phyloP scores from a whole-genome alignment of 2,888 invertebrate species.

The Drosophila bunnanda region DNA sequence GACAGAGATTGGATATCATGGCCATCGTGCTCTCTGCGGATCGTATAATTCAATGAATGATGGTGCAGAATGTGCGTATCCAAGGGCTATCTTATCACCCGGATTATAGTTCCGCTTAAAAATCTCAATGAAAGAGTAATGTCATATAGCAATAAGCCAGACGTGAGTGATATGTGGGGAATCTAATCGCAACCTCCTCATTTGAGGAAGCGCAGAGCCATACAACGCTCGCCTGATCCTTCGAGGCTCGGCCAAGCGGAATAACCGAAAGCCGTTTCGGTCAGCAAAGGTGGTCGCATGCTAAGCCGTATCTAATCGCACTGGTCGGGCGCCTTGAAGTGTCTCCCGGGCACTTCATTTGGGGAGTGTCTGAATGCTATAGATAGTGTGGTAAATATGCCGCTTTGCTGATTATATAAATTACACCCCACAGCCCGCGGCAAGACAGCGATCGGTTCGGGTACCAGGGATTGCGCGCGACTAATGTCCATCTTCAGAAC shows the following conservation, averaged over 20 bases:
- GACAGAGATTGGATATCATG: conserved; percentile 27
- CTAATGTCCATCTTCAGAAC: conserved; percentile 17
- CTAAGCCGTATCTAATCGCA: conserved; percentile 62
- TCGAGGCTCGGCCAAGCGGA: not conserved
- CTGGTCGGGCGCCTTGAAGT: conserved; percentile 47
- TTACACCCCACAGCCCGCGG: conserved; percentile 10
- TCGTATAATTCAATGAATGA: conserved; percentile 34
- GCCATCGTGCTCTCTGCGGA: not conserved
- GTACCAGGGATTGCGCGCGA: conserved; percentile 30
- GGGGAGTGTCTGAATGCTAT: conserved; percentile 25
- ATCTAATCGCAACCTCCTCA: conserved; percentile 29
- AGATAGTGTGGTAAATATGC: conserved; percentile 38
- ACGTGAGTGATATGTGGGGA: conserved; percentile 17
- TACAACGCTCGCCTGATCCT: conserved; percentile 20
- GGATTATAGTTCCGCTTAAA: conserved; percentile 31
- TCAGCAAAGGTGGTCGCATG: conserved; percentile 48
- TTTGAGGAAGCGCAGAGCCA: conserved; percentile 13
- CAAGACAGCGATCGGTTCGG: not conserved
- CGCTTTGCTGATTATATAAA: conserved; percentile 26
- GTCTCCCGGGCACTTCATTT: conserved; percentile 33
- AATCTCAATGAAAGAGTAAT: conserved; percentile 28
- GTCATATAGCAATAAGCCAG: conserved; percentile 10
- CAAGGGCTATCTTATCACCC: conserved; percentile 32
- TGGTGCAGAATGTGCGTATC: conserved; percentile 39
- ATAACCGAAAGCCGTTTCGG: conserved; percentile 17